Evolutionary conservation across 23 tunicate species (phyloP).

Genomic region (Oikopleura dioica): DNA sequence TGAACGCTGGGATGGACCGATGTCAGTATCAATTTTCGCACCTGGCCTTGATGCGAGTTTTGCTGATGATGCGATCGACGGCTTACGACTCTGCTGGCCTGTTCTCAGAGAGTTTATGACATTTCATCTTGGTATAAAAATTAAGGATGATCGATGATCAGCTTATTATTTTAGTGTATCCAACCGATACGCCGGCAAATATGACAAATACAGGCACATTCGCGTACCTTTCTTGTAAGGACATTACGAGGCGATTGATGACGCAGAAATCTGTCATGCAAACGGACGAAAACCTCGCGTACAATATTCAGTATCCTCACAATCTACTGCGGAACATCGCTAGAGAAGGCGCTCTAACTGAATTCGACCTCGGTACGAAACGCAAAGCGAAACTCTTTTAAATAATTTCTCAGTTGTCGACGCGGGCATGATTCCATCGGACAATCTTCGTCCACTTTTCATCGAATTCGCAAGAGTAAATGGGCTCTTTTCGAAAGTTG

Average conservation of each 20-base stretch:
- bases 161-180: conserved; percentile 15
- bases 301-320: conserved; percentile 29
- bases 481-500: too few relatives aligned
- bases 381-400: too few relatives aligned
- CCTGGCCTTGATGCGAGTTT: conserved; percentile 58
- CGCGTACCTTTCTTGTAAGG: conserved; percentile 56
- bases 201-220: conserved; percentile 32
- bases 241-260: conserved; percentile 28
- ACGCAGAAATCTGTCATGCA: conserved; percentile 1
- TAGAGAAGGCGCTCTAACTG: conserved; percentile 27
- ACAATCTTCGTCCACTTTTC: conserved; percentile 22
- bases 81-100: conserved; percentile 71
- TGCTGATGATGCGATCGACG: conserved; percentile 84
- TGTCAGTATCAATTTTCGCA: conserved; percentile 59
- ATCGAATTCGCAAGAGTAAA: conserved; percentile 14
- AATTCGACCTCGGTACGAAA: conserved; percentile 24
- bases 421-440: conserved; percentile 31
- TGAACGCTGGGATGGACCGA: conserved; percentile 69
- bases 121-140: conserved; percentile 49
- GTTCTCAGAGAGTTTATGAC: conserved; percentile 19
- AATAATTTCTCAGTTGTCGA: too few relatives aligned
- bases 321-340: conserved; percentile 73
- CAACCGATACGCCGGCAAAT: conserved; percentile 16
- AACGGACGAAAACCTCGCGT: background rate
- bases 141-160: too few relatives aligned